These are phyloP conservation scores for Pseudochromis fuscus DNA, from an alignment of 2,797 vertebrate species.

Conservation along the genomic window DNA sequence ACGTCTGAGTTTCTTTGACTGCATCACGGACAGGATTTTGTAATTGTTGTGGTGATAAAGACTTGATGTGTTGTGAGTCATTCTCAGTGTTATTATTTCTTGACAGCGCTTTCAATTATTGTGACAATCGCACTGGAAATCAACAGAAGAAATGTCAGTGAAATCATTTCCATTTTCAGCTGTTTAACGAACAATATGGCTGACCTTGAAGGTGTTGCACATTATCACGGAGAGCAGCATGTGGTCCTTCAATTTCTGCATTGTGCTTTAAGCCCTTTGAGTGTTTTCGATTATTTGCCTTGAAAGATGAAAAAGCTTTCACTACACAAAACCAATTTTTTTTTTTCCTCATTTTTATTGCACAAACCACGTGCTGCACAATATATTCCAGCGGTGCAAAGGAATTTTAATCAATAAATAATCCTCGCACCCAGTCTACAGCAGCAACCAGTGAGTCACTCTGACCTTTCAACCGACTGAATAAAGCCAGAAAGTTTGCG, in stretches of 20 bases:
- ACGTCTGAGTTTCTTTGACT: no score
- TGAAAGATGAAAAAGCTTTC: background rate
- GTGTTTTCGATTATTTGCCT: no score
- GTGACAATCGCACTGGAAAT: background rate
- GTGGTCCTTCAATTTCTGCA: background rate
- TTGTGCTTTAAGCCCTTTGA: no score
- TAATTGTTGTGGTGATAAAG: no score
- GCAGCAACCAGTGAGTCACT: background rate
- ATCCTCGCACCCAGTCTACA: background rate
- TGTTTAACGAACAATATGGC: background rate
- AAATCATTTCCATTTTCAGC: background rate
- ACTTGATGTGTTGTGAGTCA: no score
- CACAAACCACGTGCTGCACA: background rate
- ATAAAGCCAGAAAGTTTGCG: constrained; percentile 3
- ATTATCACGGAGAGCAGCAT: background rate
- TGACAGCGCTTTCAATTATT: no score
- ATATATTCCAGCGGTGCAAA: background rate
- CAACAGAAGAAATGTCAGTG: background rate
- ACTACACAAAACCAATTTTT: background rate
- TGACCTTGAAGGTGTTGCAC: background rate
- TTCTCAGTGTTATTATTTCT: no score
- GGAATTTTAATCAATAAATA: background rate
- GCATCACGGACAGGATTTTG: no score
- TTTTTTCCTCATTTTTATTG: background rate
- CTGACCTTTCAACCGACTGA: no score